Evolutionary conservation across 2,888 invertebrate genomes (phyloP).

Genomic region (Lasioglossum figueresi): DNA sequence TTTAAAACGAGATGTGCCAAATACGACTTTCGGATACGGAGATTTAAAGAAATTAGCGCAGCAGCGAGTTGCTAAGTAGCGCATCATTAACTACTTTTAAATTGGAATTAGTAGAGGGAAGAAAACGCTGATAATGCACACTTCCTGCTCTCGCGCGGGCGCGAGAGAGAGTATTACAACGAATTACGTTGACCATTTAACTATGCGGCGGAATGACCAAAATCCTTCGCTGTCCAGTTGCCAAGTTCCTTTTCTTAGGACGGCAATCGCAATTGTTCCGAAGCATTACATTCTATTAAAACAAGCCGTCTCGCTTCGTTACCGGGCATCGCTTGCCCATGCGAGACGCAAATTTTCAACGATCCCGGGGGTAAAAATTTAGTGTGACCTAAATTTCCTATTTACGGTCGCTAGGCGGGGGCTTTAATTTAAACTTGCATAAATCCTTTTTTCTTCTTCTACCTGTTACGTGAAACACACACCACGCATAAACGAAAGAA

Average conservation of each 20-base stretch:
- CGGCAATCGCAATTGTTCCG: constrained; percentile 31
- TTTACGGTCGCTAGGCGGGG: background rate
- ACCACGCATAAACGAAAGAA: constrained; percentile 1
- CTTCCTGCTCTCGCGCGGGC: background rate
- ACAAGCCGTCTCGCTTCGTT: constrained; percentile 14
- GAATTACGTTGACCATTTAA: constrained; percentile 44
- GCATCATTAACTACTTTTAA: background rate
- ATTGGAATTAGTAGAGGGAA: background rate
- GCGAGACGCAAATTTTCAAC: constrained; percentile 40
- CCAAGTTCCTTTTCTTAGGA: constrained; percentile 39
- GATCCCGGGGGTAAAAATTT: constrained; percentile 23
- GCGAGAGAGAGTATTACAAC: constrained; percentile 11
- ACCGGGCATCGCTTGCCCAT: constrained; percentile 4
- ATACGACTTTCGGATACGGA: background rate
- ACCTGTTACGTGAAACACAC: background rate
- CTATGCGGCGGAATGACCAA: constrained; percentile 18
- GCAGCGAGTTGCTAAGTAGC: background rate
- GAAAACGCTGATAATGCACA: constrained; percentile 2
- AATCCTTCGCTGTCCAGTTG: constrained; percentile 19
- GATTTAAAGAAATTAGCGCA: background rate
- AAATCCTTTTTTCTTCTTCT: background rate
- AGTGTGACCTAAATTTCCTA: constrained; percentile 32
- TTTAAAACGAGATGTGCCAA: background rate
- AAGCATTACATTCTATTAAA: constrained; percentile 48
- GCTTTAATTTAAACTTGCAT: constrained; percentile 19